phyloP scores from a whole-genome alignment of 2,888 invertebrate species.

The Osedax frankpressi region DNA sequence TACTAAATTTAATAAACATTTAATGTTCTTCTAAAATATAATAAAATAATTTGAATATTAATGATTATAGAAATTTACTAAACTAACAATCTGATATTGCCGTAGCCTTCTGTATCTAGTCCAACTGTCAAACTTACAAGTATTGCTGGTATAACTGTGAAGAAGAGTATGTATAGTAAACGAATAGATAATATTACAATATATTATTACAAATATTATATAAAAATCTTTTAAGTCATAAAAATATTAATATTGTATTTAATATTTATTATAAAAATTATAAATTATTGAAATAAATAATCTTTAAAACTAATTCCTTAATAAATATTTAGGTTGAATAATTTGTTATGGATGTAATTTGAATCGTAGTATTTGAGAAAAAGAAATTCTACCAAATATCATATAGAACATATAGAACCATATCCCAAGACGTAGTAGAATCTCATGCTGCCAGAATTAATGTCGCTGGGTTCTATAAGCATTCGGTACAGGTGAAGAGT shows the following conservation, averaged over 20 bases:
- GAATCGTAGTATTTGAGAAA: not conserved
- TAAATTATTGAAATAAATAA: too few species aligned
- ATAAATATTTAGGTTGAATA: too few species aligned
- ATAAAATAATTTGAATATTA: too few species aligned
- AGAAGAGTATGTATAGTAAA: not conserved
- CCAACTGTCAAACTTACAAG: conserved; percentile 79
- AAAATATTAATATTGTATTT: too few species aligned
- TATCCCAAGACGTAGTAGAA: conserved; percentile 85
- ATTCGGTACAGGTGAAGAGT: conserved; percentile 82
- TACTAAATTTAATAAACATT: too few species aligned
- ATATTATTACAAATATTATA: not conserved
- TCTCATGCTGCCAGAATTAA: conserved; percentile 81
- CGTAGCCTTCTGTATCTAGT: conserved; percentile 83
- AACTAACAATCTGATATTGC: conserved; percentile 83
- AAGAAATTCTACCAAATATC: not conserved
- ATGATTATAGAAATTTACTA: too few species aligned
- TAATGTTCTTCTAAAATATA: too few species aligned
- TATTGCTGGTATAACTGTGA: conserved; percentile 60
- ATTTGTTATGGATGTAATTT: not conserved
- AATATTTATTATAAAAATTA: too few species aligned
- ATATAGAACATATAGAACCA: conserved; percentile 52
- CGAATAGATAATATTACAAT: too few species aligned
- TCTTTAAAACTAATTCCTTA: too few species aligned
- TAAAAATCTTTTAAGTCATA: not conserved
- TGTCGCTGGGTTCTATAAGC: conserved; percentile 85